phyloP scores from a whole-genome alignment of 2,113 vertebrate species.

The Toxotes jaculatrix region DNA sequence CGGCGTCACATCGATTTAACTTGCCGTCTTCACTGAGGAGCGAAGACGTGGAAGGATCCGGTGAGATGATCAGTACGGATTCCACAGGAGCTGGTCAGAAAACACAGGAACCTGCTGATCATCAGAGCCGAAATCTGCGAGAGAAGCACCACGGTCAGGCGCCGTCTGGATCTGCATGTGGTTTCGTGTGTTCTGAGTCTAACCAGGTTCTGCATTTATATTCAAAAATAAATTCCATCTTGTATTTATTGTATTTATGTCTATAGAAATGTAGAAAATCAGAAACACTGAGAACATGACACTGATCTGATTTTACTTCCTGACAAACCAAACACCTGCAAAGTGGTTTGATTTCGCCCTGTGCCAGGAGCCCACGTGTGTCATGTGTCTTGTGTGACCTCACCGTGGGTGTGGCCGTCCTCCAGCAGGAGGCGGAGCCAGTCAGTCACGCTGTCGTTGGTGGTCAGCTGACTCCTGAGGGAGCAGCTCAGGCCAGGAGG shows the following conservation, averaged over 20 bases:
- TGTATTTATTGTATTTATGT: no score
- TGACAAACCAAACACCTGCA: no score
- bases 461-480: conserved; percentile 65
- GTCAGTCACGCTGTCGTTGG: conserved; percentile 74
- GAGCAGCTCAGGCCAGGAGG: conserved; percentile 75
- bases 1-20: not conserved
- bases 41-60: not conserved
- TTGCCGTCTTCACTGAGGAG: not conserved
- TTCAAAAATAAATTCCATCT: no score
- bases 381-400: conserved; percentile 7
- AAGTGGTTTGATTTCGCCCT: no score
- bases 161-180: no score
- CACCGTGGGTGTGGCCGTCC: conserved; percentile 61
- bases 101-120: conserved; percentile 77
- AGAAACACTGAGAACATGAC: no score
- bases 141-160: no score
- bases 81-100: conserved; percentile 79
- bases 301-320: no score
- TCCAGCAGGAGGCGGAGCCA: conserved; percentile 81
- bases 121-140: conserved; percentile 61
- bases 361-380: no score
- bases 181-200: no score
- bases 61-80: conserved; percentile 63
- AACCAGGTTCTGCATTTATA: no score
- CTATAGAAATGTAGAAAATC: no score